phyloP scores from a whole-genome alignment of 2,113 vertebrate genomes.

The Dendrocopos noguchii region DNA sequence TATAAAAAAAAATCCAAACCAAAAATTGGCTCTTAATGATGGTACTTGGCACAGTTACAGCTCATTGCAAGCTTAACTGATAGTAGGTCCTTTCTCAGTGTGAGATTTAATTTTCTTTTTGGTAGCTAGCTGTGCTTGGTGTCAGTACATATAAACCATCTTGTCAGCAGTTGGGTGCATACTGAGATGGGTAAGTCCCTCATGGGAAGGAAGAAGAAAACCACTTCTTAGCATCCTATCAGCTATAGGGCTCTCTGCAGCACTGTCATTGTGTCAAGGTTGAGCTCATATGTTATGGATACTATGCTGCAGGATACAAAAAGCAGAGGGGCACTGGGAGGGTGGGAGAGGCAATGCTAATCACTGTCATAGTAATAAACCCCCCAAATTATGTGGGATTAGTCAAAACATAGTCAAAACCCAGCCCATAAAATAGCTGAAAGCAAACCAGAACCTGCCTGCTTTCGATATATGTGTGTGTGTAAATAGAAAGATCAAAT shows the following conservation, averaged over 20 bases:
- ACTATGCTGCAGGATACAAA: neutral
- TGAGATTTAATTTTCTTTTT: constrained; percentile 52
- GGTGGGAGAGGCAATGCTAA: neutral
- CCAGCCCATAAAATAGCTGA: neutral
- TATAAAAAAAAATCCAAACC: neutral
- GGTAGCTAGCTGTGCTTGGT: constrained; percentile 30
- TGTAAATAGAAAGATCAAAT: neutral
- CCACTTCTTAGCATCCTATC: neutral
- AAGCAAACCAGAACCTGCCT: neutral
- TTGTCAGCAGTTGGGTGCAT: constrained; percentile 27
- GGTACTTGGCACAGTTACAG: constrained; percentile 9
- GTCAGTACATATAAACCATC: constrained; percentile 35
- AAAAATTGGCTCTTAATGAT: neutral
- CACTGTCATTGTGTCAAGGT: neutral
- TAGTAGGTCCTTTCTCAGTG: constrained; percentile 28
- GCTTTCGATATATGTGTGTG: neutral
- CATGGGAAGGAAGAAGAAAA: constrained; percentile 10
- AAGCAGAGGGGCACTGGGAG: neutral
- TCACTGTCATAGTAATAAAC: neutral
- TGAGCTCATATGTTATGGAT: neutral
- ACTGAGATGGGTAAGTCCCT: neutral
- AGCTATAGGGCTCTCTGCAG: neutral
- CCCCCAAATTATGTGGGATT: neutral
- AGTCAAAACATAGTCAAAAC: neutral
- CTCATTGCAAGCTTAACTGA: constrained; percentile 19